Conservation (phyloP, 1,140 invertebrate genomes). For the Gyrodactylus salaris region DNA sequence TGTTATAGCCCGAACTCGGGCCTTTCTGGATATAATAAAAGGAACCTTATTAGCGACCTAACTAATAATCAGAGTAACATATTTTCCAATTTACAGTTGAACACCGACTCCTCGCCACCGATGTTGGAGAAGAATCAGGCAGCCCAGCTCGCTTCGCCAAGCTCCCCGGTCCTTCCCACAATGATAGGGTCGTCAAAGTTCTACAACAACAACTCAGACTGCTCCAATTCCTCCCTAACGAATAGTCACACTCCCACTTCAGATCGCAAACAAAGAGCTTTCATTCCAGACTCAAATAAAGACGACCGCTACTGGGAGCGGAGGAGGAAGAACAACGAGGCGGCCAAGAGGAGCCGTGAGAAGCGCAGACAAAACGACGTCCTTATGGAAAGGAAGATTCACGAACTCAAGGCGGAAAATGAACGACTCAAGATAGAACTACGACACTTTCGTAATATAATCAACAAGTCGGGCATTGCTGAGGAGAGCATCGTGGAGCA, state of each 20-base stretch:
- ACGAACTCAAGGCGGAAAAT: conserved; percentile 71
- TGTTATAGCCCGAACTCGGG: not conserved
- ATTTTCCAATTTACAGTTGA: not conserved
- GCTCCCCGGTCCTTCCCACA: not conserved
- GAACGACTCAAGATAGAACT: conserved; percentile 60
- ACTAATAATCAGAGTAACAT: not conserved
- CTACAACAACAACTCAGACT: not conserved
- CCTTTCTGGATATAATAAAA: not conserved
- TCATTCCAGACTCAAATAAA: conserved; percentile 78
- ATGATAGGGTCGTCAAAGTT: not conserved
- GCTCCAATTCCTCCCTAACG: not conserved
- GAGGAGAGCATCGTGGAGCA: not conserved
- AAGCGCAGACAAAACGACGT: conserved; percentile 80
- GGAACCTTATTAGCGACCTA: not conserved
- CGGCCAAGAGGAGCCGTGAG: conserved; percentile 61
- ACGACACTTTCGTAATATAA: not conserved
- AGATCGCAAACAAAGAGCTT: conserved; percentile 50
- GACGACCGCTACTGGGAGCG: conserved; percentile 88
- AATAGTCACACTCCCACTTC: not conserved
- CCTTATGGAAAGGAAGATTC: conserved; percentile 61
- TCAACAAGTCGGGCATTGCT: not conserved
- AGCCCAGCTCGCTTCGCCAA: not conserved
- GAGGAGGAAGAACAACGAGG: conserved; percentile 64
- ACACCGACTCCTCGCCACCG: no score
- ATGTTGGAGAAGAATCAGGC: not conserved